Evolutionary conservation across 1,140 invertebrate species (phyloP).

Genomic region (Drosophila sechellia): DNA sequence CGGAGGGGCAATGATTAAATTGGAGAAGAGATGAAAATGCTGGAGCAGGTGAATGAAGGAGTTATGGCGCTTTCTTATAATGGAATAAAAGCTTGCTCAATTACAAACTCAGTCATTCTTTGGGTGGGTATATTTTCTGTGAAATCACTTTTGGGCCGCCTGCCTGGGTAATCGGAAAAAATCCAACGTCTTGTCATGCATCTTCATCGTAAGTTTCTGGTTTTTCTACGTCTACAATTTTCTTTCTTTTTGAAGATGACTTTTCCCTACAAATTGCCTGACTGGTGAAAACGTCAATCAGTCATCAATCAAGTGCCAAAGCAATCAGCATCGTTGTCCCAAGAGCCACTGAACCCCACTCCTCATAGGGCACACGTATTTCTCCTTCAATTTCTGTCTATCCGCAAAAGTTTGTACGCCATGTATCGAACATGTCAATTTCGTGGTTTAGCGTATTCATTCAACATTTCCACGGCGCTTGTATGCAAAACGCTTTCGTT

Average conservation of each 20-base stretch:
- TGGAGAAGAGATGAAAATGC: conserved; percentile 31
- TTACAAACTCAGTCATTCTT: conserved; percentile 20
- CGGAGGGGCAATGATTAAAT: conserved; percentile 21
- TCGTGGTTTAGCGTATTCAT: conserved; percentile 52
- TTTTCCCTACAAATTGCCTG: conserved; percentile 54
- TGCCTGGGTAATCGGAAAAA: conserved; percentile 8
- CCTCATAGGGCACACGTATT: conserved; percentile 41
- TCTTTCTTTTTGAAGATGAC: conserved; percentile 29
- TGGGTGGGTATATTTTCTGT: conserved; percentile 4
- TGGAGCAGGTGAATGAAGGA: conserved; percentile 24
- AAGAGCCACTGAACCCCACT: conserved; percentile 56
- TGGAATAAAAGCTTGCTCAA: conserved; percentile 13
- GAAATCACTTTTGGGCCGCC: not conserved
- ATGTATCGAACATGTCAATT: conserved; percentile 65
- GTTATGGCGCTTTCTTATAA: conserved; percentile 9
- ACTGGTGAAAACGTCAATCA: conserved; percentile 78
- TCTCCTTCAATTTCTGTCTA: conserved; percentile 16
- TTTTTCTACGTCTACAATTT: conserved; percentile 48
- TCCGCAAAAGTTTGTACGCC: not conserved
- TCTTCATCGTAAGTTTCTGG: conserved; percentile 20
- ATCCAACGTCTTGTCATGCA: conserved; percentile 30
- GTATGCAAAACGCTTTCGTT: conserved; percentile 75
- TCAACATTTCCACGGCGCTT: conserved; percentile 37
- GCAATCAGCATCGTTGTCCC: conserved; percentile 38
- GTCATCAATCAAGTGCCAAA: conserved; percentile 68